Conservation (phyloP, 2,113 vertebrate genomes). For the Lepus europaeus region DNA sequence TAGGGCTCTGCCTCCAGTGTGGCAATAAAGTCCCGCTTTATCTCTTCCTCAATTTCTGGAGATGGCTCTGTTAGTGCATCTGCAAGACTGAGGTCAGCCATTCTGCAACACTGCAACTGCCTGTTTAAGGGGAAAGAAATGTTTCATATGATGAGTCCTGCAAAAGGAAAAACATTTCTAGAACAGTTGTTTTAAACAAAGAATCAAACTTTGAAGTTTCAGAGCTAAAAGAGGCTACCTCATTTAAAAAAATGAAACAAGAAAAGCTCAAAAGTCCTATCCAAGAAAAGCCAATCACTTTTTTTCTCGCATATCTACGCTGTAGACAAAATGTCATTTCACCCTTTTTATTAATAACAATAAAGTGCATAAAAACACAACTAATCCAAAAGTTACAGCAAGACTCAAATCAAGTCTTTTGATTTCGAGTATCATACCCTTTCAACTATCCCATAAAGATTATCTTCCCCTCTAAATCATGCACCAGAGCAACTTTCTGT, state of each 20-base stretch:
- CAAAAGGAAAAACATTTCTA: no score
- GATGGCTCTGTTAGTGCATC: no score
- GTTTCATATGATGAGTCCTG: no score
- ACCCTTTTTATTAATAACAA: conserved; percentile 37
- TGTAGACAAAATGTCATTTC: neutral
- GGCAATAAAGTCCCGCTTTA: no score
- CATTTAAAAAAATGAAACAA: conserved; percentile 35
- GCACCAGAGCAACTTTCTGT: neutral
- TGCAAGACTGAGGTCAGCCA: no score
- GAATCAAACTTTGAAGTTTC: neutral
- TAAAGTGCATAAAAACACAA: neutral
- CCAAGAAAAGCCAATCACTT: neutral
- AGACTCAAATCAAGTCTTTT: conserved; percentile 47
- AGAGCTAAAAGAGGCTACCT: neutral
- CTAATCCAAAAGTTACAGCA: neutral
- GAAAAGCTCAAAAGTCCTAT: neutral
- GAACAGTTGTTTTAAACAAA: neutral
- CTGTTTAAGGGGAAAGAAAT: no score
- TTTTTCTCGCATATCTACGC: neutral
- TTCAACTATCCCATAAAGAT: neutral
- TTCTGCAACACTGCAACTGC: no score
- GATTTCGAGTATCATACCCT: conserved; percentile 33
- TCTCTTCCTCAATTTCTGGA: no score
- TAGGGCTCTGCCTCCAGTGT: no score
- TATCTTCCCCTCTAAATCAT: conserved; percentile 39